phyloP scores from a whole-genome alignment of 1,140 invertebrate species.

The Samia ricini region DNA sequence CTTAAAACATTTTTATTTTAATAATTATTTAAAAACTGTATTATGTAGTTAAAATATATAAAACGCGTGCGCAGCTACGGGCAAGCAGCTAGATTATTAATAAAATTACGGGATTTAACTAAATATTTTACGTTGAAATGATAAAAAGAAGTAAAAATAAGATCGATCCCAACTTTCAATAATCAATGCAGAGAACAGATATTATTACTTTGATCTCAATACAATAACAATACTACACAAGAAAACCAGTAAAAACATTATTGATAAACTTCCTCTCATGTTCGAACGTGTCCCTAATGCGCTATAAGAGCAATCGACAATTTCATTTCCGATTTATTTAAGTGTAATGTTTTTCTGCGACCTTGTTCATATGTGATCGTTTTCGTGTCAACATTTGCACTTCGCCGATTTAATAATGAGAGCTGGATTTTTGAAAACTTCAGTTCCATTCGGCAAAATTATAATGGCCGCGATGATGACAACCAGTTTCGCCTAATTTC shows the following conservation, averaged over 20 bases:
- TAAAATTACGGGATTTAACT: too few species aligned
- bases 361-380: conserved; percentile 60
- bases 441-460: conserved; percentile 34
- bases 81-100: too few species aligned
- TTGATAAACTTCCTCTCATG: background rate
- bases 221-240: conserved; percentile 14
- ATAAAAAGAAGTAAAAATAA: too few species aligned
- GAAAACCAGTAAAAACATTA: conserved; percentile 3
- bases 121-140: too few species aligned
- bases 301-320: conserved; percentile 32
- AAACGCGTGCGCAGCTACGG: too few species aligned
- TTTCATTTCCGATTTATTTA: conserved; percentile 31
- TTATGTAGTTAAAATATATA: too few species aligned
- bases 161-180: too few species aligned
- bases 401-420: conserved; percentile 64
- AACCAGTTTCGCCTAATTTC: conserved; percentile 63
- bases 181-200: too few species aligned
- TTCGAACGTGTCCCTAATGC: conserved; percentile 38
- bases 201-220: background rate
- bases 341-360: conserved; percentile 40
- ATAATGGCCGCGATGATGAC: conserved; percentile 21
- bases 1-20: too few species aligned
- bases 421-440: conserved; percentile 42
- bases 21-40: too few species aligned
- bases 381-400: conserved; percentile 70